A percentile compares a stretch with the other conserved stretches of the same genome.
Evolutionary conservation across 2,797 vertebrate species (phyloP).

Genomic region (Capromys pilorides): DNA sequence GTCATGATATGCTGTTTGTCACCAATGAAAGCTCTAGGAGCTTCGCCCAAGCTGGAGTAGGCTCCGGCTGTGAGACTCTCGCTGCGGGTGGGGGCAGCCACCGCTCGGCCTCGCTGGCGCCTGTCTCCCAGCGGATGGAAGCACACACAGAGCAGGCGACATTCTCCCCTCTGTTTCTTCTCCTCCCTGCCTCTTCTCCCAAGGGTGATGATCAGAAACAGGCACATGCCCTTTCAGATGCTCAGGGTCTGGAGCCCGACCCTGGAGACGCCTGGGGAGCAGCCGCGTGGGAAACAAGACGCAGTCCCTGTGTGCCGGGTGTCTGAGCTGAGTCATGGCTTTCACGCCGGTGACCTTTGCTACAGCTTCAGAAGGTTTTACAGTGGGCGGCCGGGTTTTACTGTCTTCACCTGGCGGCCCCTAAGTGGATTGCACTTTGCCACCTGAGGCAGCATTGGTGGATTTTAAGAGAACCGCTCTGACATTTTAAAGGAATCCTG

Average conservation of each 20-base stretch:
- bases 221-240: neutral
- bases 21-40: neutral
- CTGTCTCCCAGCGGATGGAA: neutral
- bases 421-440: slow-evolving; percentile 56
- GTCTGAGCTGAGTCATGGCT: slow-evolving; percentile 6
- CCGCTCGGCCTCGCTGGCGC: neutral
- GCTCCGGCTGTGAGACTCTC: neutral
- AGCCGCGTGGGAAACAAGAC: neutral
- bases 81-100: neutral
- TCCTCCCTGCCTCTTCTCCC: neutral
- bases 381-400: slow-evolving; percentile 25
- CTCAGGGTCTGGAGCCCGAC: neutral
- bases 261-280: neutral
- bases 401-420: slow-evolving; percentile 45
- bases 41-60: no score
- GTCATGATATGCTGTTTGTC: neutral
- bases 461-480: slow-evolving; percentile 31
- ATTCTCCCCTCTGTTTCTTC: neutral
- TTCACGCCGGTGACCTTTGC: slow-evolving; percentile 28
- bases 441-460: slow-evolving; percentile 44
- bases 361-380: slow-evolving; percentile 36
- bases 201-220: slow-evolving; percentile 22
- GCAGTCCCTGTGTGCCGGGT: neutral
- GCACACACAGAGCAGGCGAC: neutral
- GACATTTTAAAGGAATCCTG: slow-evolving; percentile 47